Evolutionary conservation across 2,888 invertebrate species (phyloP), one percentile per base, ranked within the genome.

Genomic region (Leucania comma): DNA sequence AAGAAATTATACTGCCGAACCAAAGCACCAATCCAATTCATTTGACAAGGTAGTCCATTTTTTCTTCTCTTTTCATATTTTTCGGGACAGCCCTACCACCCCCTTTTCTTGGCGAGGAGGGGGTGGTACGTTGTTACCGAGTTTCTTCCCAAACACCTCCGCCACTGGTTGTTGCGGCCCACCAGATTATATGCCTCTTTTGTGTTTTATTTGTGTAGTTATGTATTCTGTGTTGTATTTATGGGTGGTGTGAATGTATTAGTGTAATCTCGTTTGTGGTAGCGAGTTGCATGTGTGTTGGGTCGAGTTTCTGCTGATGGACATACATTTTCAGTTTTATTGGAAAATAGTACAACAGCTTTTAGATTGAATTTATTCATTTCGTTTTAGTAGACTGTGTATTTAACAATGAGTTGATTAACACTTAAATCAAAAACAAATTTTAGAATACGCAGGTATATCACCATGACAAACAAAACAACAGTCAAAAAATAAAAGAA

Each of bases 81-180:
- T 22, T 46, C 35, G 58, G 56, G 69, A 69, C 70, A 81, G 78
- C 85, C 81, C 83, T 87, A 64, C 81, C 72, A 75, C 75, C 82
- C 83, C 82, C 64, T 72, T 83, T 84, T 76, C 85, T 80, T 83
- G 61, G 78, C 64, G 64, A 78, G 78, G 73, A 38, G 58, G 63
- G 65, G 78, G 71, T 58, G 78, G 82, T 56, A 81, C 80, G 86
- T 88, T 89, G 88, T 89, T 89, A 83, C 85, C 78, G 82, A 86
- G 85, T 89, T 87, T 88, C 87, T 86, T 86, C 81, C 84, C 80
- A 83, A 91, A 88, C 90, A 89, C 90, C 90, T 90, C 85, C 85
- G 77, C 78, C 75, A 61, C 61, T 76, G 78, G 84, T 84, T 89
- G 83, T 85, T 87, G 88, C 82, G 88, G 86, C 83, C 79, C 77